Evolutionary conservation across 2,797 vertebrate genomes (phyloP), one percentile per base, ranked within the genome.

Genomic region (Alexandromys oeconomus): DNA sequence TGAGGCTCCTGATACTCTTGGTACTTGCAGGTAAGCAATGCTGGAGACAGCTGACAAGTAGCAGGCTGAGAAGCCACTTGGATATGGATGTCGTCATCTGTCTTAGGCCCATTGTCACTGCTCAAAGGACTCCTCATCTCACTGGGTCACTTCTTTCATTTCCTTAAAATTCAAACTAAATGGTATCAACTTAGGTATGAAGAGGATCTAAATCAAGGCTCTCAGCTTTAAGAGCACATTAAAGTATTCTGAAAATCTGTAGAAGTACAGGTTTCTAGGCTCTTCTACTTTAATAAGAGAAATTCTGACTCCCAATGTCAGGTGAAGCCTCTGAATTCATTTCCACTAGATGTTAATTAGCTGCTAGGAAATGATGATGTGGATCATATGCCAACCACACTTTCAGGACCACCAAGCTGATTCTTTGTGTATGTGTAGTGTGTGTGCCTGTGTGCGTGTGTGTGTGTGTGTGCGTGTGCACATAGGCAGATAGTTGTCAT

Each of bases 81-180:
- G 7, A 73, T 29, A 14, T 63, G 6, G 12, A 27, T 61, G 23
- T 51, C 48, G 9, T 59, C 54, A 27, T 81, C 57, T 40, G 6
- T 40, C 54, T 12, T 13, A 34, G 51, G 31, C 48, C 21, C 12
- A 1, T 29, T 69, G 27, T 13, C 48, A 25, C 5, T 12, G 5
- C 11, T 87, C 2, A n/a, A 3, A 6, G 40, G 13, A 31, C 59
- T 27, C 8, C 17, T 92, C 12, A 79, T 54, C 13, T 93, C 23
- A n/a, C 73, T 40, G 34, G 5, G 0, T 78, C 89, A 57, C 11
- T 61, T 31, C 27, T 34, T 77, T 78, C 25, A 48, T 89, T 87
- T 54, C 17, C 31, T 80, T 37, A 78, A 92, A 93, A 96, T 25
- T 78, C 46, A 82, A 63, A 9, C 23, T 78, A 71, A 84, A 65